Conservation (phyloP, 2,888 invertebrate species). For the Theretra japonica region DNA sequence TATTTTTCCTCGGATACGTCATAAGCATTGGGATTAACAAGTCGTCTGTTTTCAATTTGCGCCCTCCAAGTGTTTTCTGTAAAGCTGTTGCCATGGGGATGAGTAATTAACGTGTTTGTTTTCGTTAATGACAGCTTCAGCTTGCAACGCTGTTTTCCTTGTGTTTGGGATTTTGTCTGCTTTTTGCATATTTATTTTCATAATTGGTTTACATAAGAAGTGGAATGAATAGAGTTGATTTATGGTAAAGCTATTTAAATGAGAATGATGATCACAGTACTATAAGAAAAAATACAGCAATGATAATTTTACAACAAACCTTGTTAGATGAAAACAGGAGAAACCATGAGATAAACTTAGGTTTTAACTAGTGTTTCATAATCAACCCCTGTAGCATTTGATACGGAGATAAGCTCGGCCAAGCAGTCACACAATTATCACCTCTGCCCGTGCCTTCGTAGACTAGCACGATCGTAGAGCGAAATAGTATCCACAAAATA, state of each 20-base stretch:
- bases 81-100: background rate
- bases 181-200: background rate
- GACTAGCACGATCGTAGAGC: background rate
- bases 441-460: background rate
- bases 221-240: too few species aligned
- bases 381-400: too few species aligned
- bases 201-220: too few species aligned
- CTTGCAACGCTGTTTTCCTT: background rate
- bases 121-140: background rate
- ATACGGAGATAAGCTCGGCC: too few species aligned
- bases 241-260: too few species aligned
- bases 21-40: conserved; percentile 28
- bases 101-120: conserved; percentile 1
- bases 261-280: too few species aligned
- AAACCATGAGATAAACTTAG: too few species aligned
- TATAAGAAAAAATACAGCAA: too few species aligned
- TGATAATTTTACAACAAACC: too few species aligned
- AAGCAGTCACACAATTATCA: too few species aligned
- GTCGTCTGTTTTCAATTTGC: conserved; percentile 19
- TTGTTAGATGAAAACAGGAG: too few species aligned
- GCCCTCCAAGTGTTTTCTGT: background rate
- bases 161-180: background rate
- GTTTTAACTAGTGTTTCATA: too few species aligned
- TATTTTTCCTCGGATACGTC: conserved; percentile 26
- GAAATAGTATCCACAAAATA: background rate